Evolutionary conservation across 2,113 vertebrate species (phyloP).

Genomic region (cattle (Bos taurus)): DNA sequence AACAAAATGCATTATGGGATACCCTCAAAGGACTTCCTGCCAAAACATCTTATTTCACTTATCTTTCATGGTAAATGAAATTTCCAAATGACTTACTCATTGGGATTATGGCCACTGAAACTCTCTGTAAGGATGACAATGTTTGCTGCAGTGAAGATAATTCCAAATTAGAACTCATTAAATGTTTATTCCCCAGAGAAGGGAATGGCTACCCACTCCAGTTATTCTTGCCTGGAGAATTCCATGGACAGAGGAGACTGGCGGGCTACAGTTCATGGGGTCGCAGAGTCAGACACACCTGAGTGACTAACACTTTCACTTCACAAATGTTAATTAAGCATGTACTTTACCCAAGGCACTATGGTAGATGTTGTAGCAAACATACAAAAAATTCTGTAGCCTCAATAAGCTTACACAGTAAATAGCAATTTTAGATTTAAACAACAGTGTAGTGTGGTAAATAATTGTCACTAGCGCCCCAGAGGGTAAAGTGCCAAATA

Average conservation of each 20-base stretch:
- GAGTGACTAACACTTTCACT: neutral
- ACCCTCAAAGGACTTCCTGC: neutral
- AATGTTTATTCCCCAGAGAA: neutral
- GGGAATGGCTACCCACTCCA: neutral
- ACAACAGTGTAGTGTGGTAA: neutral
- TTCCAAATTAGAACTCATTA: neutral
- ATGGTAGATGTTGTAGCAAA: neutral
- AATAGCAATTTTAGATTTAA: neutral
- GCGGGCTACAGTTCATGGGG: neutral
- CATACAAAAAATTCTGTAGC: neutral
- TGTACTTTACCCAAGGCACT: neutral
- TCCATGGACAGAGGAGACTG: neutral
- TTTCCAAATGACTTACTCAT: neutral
- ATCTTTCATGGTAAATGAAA: conserved; percentile 3
- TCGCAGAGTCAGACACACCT: neutral
- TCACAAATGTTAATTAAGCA: neutral
- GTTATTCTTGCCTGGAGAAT: neutral
- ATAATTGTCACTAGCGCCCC: neutral
- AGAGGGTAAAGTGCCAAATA: neutral
- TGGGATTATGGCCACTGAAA: neutral
- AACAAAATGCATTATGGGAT: neutral
- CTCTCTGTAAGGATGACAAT: neutral
- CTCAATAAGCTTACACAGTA: conserved; percentile 6
- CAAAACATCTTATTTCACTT: neutral
- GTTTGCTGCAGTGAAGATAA: neutral